Conservation (phyloP, 2,888 invertebrate species). For the Noctua pronuba region DNA sequence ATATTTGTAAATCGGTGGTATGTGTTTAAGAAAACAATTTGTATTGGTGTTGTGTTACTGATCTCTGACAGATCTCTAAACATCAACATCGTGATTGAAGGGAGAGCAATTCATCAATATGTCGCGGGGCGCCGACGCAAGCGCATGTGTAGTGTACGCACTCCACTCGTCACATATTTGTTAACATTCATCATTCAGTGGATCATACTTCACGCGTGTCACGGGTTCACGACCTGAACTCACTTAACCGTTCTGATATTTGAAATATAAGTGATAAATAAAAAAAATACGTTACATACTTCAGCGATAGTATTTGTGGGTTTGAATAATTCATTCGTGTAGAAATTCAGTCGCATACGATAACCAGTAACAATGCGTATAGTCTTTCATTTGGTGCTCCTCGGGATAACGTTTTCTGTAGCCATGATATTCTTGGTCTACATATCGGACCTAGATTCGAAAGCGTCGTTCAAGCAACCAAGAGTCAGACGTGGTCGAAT, state of each 20-base stretch:
- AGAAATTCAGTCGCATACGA: not conserved
- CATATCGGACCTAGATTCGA: constrained; percentile 65
- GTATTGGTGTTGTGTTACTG: constrained; percentile 36
- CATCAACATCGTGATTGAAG: constrained; percentile 61
- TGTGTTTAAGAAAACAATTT: constrained; percentile 53
- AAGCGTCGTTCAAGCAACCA: constrained; percentile 52
- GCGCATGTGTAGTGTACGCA: constrained; percentile 58
- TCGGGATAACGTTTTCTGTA: constrained; percentile 68
- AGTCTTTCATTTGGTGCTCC: constrained; percentile 70
- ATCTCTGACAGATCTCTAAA: constrained; percentile 60
- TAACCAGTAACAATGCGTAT: constrained; percentile 73
- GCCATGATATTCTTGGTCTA: constrained; percentile 71
- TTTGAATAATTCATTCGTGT: not conserved
- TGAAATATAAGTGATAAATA: constrained; percentile 19
- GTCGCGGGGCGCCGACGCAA: constrained; percentile 52
- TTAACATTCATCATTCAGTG: constrained; percentile 24
- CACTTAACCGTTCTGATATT: not conserved
- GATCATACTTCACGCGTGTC: constrained; percentile 15
- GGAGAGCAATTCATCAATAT: constrained; percentile 53
- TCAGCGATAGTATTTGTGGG: not conserved
- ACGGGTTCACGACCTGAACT: constrained; percentile 3
- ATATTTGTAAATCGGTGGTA: constrained; percentile 38
- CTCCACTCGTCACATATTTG: constrained; percentile 24
- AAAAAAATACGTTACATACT: not conserved
- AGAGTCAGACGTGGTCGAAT: constrained; percentile 56